Percentiles rank a stretch among this genome's conserved stretches.
Conservation (phyloP, 2,888 invertebrate genomes). For the Epinotia bilunana region DNA sequence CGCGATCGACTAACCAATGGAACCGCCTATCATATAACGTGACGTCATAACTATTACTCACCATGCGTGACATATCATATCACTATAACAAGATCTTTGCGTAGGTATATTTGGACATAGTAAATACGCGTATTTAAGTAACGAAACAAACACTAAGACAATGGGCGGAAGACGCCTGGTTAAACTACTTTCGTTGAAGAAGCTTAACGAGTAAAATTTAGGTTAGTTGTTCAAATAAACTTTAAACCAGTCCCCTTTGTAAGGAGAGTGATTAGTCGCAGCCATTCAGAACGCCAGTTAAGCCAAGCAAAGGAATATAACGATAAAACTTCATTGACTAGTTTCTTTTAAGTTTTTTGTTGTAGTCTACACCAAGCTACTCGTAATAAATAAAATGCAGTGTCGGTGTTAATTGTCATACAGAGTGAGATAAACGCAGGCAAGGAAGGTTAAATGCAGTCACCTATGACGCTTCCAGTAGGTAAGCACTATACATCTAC, state of each 20-base stretch:
- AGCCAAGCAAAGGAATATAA: conserved; percentile 12
- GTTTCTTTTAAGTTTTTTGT: conserved; percentile 13
- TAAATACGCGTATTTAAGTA: conserved; percentile 16
- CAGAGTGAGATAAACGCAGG: conserved; percentile 12
- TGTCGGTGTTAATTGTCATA: conserved; percentile 13
- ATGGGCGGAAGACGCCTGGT: conserved; percentile 14
- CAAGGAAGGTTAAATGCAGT: conserved; percentile 38
- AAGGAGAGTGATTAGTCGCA: conserved; percentile 21
- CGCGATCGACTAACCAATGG: conserved; percentile 22
- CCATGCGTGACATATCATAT: conserved; percentile 20
- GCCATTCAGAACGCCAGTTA: conserved; percentile 16
- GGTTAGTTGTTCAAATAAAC: conserved; percentile 30
- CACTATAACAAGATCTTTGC: conserved; percentile 24
- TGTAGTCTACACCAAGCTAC: not conserved
- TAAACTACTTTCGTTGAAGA: conserved; percentile 31
- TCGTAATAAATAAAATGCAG: too few species aligned
- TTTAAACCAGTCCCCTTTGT: conserved; percentile 17
- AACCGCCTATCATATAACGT: conserved; percentile 35
- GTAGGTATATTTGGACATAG: conserved; percentile 1
- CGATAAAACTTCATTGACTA: conserved; percentile 24
- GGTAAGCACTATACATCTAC: not conserved
- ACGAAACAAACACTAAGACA: conserved; percentile 32
- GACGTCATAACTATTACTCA: conserved; percentile 22
- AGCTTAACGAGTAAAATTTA: conserved; percentile 25
- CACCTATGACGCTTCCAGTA: conserved; percentile 15